Conservation (phyloP, 2,888 invertebrate species). For the Trichopoda pennipes region DNA sequence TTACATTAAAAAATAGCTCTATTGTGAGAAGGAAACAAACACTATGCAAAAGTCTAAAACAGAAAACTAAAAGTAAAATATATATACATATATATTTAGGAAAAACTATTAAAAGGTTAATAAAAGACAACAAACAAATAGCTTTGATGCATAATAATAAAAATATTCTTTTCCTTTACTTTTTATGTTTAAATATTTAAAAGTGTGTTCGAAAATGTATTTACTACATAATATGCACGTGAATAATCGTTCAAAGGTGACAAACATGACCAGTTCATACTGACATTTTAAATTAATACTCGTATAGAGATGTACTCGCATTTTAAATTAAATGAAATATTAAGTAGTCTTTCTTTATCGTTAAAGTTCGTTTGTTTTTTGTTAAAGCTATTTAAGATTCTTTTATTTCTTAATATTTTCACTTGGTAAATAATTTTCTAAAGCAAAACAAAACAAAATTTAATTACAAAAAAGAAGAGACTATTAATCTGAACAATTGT, state of each 20-base stretch:
- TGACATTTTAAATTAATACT: background rate
- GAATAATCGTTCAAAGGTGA: conserved; percentile 17
- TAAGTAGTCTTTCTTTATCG: background rate
- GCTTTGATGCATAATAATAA: background rate
- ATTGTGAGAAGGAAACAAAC: too few species aligned
- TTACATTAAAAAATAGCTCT: too few species aligned
- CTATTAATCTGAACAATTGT: too few species aligned
- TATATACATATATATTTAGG: background rate
- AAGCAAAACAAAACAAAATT: too few species aligned
- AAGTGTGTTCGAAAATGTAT: background rate
- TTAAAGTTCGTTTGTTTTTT: background rate
- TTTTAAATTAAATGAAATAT: conserved; percentile 41
- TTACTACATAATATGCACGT: background rate
- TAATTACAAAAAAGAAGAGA: too few species aligned
- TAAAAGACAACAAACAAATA: conserved; percentile 10
- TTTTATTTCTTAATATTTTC: background rate
- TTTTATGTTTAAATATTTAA: conserved; percentile 15
- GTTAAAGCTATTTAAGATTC: background rate
- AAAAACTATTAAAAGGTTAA: conserved; percentile 4
- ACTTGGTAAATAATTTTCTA: too few species aligned
- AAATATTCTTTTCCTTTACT: conserved; percentile 8
- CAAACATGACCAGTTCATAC: conserved; percentile 1
- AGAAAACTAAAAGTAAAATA: background rate
- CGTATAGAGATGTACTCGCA: background rate
- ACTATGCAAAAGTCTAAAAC: too few species aligned